Base-by-base conservation (phyloP, 2,797 vertebrate genomes). In the Mycteria americana region DNA sequence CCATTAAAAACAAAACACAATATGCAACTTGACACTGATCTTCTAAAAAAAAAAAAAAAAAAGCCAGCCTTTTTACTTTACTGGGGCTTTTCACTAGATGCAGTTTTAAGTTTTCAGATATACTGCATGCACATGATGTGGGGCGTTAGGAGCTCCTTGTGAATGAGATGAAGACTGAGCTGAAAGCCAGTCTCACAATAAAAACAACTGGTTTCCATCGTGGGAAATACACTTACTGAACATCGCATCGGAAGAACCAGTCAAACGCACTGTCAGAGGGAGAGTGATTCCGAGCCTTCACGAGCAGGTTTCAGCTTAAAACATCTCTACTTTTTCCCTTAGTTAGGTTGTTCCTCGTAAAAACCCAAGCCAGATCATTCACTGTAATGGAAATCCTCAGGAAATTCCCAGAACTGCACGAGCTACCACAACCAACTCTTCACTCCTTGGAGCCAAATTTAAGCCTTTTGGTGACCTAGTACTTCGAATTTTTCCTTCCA, bases 381-480 rank as follows among this genome's bases (percentile, higher is more conserved):
- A 94, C 87, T 84, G 41, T 65, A 95, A 95, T 81, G 84, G 93
- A 96, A 97, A 97, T 93, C 60, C 84, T 91, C 89, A 92, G 87
- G 97, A 95, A 97, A 96, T 88, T 96, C 96, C 94, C 96, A 91
- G 77, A 95, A 85, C 80, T 79, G 48, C 70, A 80, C 19, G 79
- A 92, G 85, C 69, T 51, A 92, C 81, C 72, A 93, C 67, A 93
- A 95, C 41, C 76, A 88, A 54, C 80, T 90, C 92, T 89, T 62
- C 92, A 51, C 56, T 88, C 41, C 91, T 89, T 11, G 2, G 53
- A 65, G 79, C 27, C 35, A 43, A 57, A 74, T 59, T 88, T 89
- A 93, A 96, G 80, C n/a, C 92, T 63, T 59, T 41, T 43, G 60
- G 60, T 39, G 53, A 85, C 33, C 9, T 39, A 64, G 75, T 25